Evolutionary conservation across 2,113 vertebrate genomes (phyloP), one percentile per base, ranked within the genome.

Genomic region (Sylvia atricapilla): DNA sequence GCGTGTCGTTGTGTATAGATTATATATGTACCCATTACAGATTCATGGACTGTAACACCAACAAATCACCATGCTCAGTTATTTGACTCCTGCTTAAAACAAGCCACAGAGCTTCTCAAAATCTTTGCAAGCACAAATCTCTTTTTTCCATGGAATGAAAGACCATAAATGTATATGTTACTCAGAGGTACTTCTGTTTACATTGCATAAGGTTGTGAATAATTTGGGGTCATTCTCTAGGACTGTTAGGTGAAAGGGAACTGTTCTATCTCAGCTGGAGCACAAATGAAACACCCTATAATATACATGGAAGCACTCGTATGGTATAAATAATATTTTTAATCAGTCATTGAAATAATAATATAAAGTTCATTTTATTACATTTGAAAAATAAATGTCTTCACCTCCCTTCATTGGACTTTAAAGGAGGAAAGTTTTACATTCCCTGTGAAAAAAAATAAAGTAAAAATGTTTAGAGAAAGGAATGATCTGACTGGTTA

Each of bases 211-310:
- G 11, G n/a, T 85, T 94, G 85, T 66, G 82, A 95, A 69, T 91
- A 92, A 94, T 95, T 90, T 93, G 66, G 41, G 64, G 78, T 94
- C 33, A 0, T 72, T 81, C 66, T 84, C 27, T 39, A 86, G 20
- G 62, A 89, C 60, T 89, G 23, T 70, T 92, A 94, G 90, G 68
- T 74, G 76, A 91, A 97, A 89, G 64, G 33, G 69, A 96, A 78
- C 90, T 90, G 62, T 88, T 96, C 77, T 93, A 72, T 97, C 90
- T 96, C 83, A 72, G 67, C 77, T 96, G 92, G 44, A 97, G 95
- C 84, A 93, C 94, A 97, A 97, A 97, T 95, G 94, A 97, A 96
- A 97, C 96, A 97, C 93, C 95, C 91, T 96, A 55, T 95, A 96
- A 96, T 90, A 74, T 44, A 66, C 53, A 78, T 94, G 74, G 94